Evolutionary conservation across 2,113 vertebrate species (phyloP).

Genomic region (Turdus rufiventris): DNA sequence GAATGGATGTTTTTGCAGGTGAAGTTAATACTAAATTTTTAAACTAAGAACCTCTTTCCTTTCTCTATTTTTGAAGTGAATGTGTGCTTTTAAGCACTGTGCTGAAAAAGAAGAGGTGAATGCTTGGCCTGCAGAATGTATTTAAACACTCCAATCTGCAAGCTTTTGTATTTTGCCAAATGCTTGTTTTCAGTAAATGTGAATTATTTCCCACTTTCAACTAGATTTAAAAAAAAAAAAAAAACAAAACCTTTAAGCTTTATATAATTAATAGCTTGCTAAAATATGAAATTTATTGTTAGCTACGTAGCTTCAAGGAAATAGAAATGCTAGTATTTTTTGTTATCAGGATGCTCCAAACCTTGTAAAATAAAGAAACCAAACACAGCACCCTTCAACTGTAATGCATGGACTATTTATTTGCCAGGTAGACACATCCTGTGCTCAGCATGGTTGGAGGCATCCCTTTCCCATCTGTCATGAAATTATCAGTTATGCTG

Average conservation of each 20-base stretch:
- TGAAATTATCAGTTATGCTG: constrained; percentile 30
- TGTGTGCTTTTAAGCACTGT: background rate
- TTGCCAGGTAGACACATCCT: constrained; percentile 28
- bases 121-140: background rate
- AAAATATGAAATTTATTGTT: background rate
- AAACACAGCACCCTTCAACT: background rate
- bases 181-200: background rate
- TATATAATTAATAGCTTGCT: background rate
- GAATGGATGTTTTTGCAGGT: background rate
- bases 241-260: background rate
- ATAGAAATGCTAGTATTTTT: constrained; percentile 8
- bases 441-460: constrained; percentile 31
- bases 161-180: background rate
- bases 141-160: background rate
- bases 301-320: background rate
- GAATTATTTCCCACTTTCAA: background rate
- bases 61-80: background rate
- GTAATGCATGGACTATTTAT: background rate
- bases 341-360: background rate
- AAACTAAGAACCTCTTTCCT: background rate
- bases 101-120: background rate
- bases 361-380: background rate
- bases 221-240: too few species aligned
- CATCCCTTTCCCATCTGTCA: constrained; percentile 15
- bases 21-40: constrained; percentile 9